A percentile compares a stretch with the other conserved stretches of the same genome.
Conservation (phyloP, 1,140 invertebrate genomes). For the Macrotrachela quadricornifera region DNA sequence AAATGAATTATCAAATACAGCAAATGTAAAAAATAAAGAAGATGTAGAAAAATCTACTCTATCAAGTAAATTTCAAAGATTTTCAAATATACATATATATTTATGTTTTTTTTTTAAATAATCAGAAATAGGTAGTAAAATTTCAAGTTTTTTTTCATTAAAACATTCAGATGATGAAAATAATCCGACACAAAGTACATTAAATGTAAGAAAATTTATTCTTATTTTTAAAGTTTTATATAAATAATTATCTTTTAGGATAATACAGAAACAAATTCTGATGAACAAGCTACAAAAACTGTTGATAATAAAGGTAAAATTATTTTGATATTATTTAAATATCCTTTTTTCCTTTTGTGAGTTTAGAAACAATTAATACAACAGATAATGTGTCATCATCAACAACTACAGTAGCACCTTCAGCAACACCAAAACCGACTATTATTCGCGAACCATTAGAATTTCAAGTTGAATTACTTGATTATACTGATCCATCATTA, state of each 20-base stretch:
- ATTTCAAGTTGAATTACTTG: background rate
- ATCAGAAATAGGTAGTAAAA: conserved; percentile 61
- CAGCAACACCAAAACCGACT: background rate
- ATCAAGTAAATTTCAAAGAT: conserved; percentile 36
- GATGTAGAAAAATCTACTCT: conserved; percentile 48
- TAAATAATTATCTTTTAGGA: conserved; percentile 8
- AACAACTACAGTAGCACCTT: background rate
- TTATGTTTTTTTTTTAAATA: conserved; percentile 2
- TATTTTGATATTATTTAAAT: conserved; percentile 14
- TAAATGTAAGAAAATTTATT: background rate
- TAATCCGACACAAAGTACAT: no score
- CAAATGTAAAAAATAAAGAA: background rate
- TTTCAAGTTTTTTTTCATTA: conserved; percentile 63
- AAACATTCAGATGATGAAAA: background rate
- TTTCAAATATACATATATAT: background rate
- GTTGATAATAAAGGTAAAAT: conserved; percentile 30
- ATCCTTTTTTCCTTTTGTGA: conserved; percentile 12
- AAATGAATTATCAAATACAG: conserved; percentile 36
- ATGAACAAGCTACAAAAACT: conserved; percentile 27
- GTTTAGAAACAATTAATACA: background rate
- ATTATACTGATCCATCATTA: no score
- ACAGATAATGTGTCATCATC: background rate
- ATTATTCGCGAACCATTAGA: background rate
- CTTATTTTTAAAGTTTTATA: conserved; percentile 9
- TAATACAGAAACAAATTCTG: conserved; percentile 8